Base-by-base conservation (phyloP, 2,113 vertebrate genomes). In the Gavialis gangeticus region DNA sequence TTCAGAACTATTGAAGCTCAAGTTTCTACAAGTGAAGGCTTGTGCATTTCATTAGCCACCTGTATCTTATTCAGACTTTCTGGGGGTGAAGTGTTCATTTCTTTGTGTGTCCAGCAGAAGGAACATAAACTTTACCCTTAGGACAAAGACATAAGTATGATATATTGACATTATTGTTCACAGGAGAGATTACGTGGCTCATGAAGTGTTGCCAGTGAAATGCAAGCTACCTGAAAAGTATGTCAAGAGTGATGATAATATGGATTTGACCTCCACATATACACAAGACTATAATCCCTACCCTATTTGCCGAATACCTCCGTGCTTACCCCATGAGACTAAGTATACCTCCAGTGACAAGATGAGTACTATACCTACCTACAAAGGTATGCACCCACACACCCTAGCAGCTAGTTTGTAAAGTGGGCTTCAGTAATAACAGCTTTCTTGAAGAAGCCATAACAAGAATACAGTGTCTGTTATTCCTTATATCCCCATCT, bases 251-350 rank as follows among this genome's bases (percentile, higher is more conserved):
- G 76, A 91, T 67, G 86, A 97, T 75, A 82, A 12, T 21, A 97
- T 98, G 97, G 96, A 98, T 92, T 89, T 98, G 75, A 92, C 89
- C 85, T 97, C 97, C 15, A 97, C 83, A 1, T 97, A 97, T 19
- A 98, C 93, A 62, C 90, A 97, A 59, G 95, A 97, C 87, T 98
- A 94, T 84, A 97, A 96, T 2, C 19, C 67, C 19, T 90, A 91
- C 27, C 6, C 82, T 14, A 0, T 87, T 13, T 62, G 58, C 85
- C 87, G 77, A 84, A 92, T 95, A 88, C 73, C 30, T 77, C 86
- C 84, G 58, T 92, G 94, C 56, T 15, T 91, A 30, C 97, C 95
- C 16, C n/a, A 12, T n/a, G 93, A 93, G 62, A 96, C 1, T 12
- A 97, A 54, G 71, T 67, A 82, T 13, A 85, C 46, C 1, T 84